Conservation (phyloP, 2,113 vertebrate species). For the Capricornis sumatraensis region DNA sequence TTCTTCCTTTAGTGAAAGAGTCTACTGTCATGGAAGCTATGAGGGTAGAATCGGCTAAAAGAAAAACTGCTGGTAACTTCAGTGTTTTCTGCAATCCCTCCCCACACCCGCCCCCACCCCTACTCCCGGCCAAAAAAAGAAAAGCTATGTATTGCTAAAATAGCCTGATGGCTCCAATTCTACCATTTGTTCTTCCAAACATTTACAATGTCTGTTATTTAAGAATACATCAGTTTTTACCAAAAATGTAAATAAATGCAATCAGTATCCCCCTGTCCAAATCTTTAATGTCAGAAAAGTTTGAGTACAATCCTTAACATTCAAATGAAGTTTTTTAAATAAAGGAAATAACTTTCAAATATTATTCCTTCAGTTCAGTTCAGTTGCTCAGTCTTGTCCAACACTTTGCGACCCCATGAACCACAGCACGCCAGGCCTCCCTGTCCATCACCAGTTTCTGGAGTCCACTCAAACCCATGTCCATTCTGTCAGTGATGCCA, state of each 20-base stretch:
- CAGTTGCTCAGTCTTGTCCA: too few species aligned
- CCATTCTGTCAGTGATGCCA: too few species aligned
- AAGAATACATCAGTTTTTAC: not conserved
- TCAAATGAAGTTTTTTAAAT: not conserved
- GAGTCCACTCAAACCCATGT: too few species aligned
- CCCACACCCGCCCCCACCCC: not conserved
- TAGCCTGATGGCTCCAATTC: not conserved
- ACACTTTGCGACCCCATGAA: too few species aligned
- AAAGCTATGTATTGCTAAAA: not conserved
- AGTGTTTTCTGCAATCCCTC: not conserved
- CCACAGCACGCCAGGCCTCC: too few species aligned
- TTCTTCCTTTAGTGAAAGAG: not conserved
- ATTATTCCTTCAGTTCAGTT: not conserved
- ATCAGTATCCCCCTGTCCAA: not conserved
- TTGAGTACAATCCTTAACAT: not conserved
- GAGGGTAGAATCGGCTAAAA: not conserved
- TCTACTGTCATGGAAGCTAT: not conserved
- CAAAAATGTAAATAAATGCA: not conserved
- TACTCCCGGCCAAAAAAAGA: not conserved
- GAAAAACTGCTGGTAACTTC: not conserved
- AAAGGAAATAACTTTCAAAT: not conserved
- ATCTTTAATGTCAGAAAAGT: not conserved
- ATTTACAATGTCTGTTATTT: not conserved
- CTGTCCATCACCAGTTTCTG: too few species aligned
- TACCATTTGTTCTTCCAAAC: not conserved